Evolutionary conservation across 2,797 vertebrate species (phyloP).

Genomic region (Diceros bicornis): DNA sequence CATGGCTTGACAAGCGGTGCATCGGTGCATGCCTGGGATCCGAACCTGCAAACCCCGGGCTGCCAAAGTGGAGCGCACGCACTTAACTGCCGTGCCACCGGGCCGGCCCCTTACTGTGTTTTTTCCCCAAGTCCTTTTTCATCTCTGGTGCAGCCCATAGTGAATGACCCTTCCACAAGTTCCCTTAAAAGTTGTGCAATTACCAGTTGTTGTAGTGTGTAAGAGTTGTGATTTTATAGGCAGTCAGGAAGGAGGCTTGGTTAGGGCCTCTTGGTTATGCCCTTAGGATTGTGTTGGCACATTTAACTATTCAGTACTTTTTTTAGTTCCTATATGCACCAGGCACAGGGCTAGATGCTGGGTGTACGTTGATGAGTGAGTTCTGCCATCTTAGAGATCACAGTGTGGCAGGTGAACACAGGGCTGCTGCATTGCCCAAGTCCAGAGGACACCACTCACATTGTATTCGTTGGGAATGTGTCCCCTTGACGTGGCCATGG

Average conservation of each 20-base stretch:
- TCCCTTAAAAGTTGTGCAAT: background rate
- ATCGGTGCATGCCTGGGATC: too few species aligned
- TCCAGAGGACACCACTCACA: background rate
- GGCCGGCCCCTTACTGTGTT: too few species aligned
- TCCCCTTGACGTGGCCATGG: background rate
- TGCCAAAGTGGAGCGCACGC: too few species aligned
- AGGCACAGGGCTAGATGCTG: background rate
- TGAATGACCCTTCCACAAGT: background rate
- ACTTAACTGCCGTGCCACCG: too few species aligned
- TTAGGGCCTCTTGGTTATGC: background rate
- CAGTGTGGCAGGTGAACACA: background rate
- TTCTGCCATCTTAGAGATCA: background rate
- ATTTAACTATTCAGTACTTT: background rate
- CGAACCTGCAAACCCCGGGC: too few species aligned
- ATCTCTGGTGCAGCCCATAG: background rate
- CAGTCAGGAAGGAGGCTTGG: background rate
- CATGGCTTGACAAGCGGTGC: too few species aligned
- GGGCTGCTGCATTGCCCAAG: background rate
- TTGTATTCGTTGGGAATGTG: background rate
- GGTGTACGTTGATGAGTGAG: background rate
- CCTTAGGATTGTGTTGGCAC: background rate
- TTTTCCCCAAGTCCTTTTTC: background rate
- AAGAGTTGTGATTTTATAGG: conserved; percentile 28
- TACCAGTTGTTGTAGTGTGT: background rate
- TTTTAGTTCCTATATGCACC: background rate